phyloP scores from a whole-genome alignment of 1,140 invertebrate genomes.

The Anoplophora glabripennis region DNA sequence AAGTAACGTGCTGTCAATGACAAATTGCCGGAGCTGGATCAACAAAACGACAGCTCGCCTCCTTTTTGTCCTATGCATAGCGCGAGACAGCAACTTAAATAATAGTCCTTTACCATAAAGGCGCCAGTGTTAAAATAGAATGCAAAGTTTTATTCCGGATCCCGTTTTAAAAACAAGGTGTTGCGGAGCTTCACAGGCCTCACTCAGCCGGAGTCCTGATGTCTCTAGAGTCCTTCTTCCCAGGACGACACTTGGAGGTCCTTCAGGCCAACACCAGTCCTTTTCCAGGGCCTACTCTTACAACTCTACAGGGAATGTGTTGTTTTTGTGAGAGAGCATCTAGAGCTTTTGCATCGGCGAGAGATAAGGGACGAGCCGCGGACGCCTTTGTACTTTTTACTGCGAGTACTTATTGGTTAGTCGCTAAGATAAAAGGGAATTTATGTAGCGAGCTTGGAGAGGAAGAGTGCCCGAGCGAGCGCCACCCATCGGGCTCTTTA shows the following conservation, averaged over 20 bases:
- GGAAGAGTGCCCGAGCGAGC: neutral
- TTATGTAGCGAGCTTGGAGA: conserved; percentile 12
- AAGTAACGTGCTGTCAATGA: too few species aligned
- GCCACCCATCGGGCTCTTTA: too few species aligned
- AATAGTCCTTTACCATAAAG: too few species aligned
- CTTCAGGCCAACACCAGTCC: conserved; percentile 18
- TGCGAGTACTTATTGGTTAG: conserved; percentile 21
- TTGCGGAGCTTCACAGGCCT: too few species aligned
- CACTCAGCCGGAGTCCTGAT: too few species aligned
- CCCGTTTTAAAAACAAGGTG: too few species aligned
- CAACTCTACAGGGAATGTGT: conserved; percentile 28
- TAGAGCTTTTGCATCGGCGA: conserved; percentile 31
- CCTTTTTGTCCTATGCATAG: too few species aligned
- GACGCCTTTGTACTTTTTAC: conserved; percentile 22
- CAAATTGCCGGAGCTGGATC: too few species aligned
- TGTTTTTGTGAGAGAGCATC: conserved; percentile 30
- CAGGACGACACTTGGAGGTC: conserved; percentile 18
- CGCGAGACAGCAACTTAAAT: too few species aligned
- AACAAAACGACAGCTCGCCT: too few species aligned
- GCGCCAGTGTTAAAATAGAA: too few species aligned
- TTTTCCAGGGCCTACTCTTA: conserved; percentile 17
- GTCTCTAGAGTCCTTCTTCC: neutral
- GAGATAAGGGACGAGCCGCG: conserved; percentile 16
- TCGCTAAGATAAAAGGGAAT: conserved; percentile 23
- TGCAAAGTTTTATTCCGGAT: too few species aligned